Conservation (phyloP, 37 sponge, comb jelly and placozoan genomes). For the Agelas oroides region DNA sequence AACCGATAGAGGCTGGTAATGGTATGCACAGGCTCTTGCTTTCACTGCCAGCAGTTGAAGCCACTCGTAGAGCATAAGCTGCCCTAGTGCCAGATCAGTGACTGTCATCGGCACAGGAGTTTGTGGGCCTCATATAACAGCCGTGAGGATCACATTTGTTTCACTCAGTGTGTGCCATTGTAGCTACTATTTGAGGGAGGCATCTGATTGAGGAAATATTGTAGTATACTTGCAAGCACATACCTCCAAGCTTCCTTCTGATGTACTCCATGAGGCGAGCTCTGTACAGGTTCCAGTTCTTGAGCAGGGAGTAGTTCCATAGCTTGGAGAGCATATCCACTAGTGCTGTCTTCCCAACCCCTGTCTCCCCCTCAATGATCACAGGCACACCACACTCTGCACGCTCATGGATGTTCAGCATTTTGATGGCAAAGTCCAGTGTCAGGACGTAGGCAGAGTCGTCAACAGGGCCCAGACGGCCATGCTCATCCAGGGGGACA, state of each 20-base stretch:
- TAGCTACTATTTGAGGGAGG: no score
- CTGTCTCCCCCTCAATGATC: constrained; percentile 88
- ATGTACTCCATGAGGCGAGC: constrained; percentile 51
- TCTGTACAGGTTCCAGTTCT: constrained; percentile 32
- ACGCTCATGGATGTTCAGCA: constrained; percentile 86
- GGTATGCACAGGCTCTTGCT: no score
- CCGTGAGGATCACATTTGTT: no score
- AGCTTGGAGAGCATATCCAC: constrained; percentile 78
- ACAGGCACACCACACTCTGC: constrained; percentile 78
- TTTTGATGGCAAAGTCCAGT: constrained; percentile 77
- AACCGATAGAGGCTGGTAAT: no score
- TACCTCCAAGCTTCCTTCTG: constrained; percentile 38
- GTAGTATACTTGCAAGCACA: no score
- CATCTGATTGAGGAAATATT: no score
- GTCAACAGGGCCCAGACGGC: constrained; percentile 60
- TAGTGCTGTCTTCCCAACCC: constrained; percentile 84
- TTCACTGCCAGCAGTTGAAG: no score
- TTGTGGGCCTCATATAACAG: no score
- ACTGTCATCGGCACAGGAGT: no score
- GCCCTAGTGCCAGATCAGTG: no score
- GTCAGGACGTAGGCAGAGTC: constrained; percentile 75
- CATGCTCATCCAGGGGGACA: constrained; percentile 37
- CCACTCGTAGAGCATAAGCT: no score
- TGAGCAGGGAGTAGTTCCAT: constrained; percentile 57
- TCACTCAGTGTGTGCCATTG: no score